These are phyloP conservation scores for Enteromius afrohamiltoni DNA, from an alignment of 2,797 vertebrate species.

Conservation along the genomic window DNA sequence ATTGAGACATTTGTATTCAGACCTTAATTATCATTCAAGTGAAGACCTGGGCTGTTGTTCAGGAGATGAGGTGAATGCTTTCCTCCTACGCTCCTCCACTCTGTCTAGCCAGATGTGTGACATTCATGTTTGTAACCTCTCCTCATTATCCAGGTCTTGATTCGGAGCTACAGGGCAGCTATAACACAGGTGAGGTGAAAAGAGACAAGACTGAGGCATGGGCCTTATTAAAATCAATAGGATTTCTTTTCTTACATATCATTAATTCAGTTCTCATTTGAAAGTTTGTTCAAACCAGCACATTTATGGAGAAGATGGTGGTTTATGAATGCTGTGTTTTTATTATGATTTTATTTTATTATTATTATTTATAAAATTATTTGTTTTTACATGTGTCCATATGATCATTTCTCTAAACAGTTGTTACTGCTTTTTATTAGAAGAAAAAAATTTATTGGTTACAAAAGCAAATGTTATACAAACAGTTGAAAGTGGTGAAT, in stretches of 20 bases:
- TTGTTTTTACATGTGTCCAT: neutral
- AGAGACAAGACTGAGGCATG: neutral
- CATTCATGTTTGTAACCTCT: constrained; percentile 25
- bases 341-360: too few relatives aligned
- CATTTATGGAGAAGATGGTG: neutral
- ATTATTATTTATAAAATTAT: too few relatives aligned
- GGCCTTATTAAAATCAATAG: neutral
- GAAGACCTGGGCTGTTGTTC: constrained; percentile 28
- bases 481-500: neutral
- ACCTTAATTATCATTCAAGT: constrained; percentile 40
- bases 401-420: neutral
- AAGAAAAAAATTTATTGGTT: neutral
- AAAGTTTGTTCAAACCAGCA: neutral
- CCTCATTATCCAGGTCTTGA: constrained; percentile 34
- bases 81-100: constrained; percentile 35
- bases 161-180: neutral
- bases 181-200: constrained; percentile 10
- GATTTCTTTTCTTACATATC: rapidly evolving
- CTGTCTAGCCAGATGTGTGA: constrained; percentile 17
- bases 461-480: neutral
- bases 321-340: too few relatives aligned
- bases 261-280: neutral
- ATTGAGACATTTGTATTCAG: constrained; percentile 3
- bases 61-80: constrained; percentile 31
- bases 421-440: neutral